Base-by-base conservation (phyloP, 2,113 vertebrate species). In the Hiodon tergisus region DNA sequence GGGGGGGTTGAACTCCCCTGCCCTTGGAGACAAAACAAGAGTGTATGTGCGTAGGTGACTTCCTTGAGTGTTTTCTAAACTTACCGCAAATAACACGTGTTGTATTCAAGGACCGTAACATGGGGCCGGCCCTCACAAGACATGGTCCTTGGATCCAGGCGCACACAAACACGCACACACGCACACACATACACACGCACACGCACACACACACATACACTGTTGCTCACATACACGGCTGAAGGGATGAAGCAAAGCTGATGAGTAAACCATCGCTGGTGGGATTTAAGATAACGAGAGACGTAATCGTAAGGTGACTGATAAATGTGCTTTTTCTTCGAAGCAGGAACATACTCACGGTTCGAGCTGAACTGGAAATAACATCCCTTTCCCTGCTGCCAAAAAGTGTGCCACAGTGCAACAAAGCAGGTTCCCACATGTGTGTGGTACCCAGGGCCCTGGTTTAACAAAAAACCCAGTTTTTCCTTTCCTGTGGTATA, bases 371-470 rank as follows among this genome's bases (percentile, higher is more conserved):
- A 31, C 31, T 31, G 31, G 31, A 31, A 31, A 31, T 31, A 31
- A 31, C 31, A 31, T 31, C 31, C 57, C 52, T 16, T 54, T 46
- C 53, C 55, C 14, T 54, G 5, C 16, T 55, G 0, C 51, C 6
- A 69, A 17, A 7, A 57, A 57, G 55, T 2, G 60, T 72, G 74
- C 65, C 67, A 8, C 68, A 63, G 76, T 70, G 72, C 68, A 72
- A 59, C 77, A 61, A 80, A 76, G 80, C 86, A 77, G 81, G 86
- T 83, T 82, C 68, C 69, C 79, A 78, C 86, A 86, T 66, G 88
- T 77, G 76, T 80, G 78, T 80, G 79, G 78, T 82, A 78, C 82
- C 73, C 82, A 76, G 77, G 82, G 76, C 76, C 73, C 54, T 78
- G 74, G 73, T 81, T 31, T 31, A 31, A 31, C 31, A 2, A 31